Conservation (phyloP, 2,797 vertebrate species). For the Mormyrus proboscirostris region DNA sequence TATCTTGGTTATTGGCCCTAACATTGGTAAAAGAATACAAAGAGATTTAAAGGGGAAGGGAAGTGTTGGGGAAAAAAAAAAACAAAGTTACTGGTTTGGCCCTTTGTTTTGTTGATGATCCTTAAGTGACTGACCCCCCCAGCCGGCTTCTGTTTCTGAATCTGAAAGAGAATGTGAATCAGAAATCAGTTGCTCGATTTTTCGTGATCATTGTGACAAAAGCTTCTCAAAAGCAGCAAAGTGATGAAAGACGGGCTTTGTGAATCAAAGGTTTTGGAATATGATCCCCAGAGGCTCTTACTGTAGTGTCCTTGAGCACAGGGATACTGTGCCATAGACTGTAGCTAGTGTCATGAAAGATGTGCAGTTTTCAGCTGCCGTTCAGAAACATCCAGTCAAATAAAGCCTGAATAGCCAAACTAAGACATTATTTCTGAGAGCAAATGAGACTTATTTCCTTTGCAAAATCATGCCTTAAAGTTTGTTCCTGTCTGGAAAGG, state of each 20-base stretch:
- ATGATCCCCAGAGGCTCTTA: background rate
- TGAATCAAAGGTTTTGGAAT: background rate
- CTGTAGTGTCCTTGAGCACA: background rate
- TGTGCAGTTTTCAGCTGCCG: background rate
- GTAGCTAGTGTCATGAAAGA: background rate
- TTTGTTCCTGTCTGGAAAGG: background rate
- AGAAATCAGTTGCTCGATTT: background rate
- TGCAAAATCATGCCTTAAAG: background rate
- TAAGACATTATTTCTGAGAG: background rate
- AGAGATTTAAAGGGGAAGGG: background rate
- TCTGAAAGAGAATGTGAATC: background rate
- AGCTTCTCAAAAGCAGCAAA: background rate
- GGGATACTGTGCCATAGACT: background rate
- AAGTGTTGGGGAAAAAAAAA: constrained; percentile 40
- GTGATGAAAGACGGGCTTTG: background rate
- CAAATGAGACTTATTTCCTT: background rate
- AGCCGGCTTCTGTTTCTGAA: background rate
- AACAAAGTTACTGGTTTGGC: background rate
- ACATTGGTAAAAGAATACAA: constrained; percentile 23
- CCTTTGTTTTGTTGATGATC: background rate
- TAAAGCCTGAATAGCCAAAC: background rate
- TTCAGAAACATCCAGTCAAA: background rate
- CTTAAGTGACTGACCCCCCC: background rate
- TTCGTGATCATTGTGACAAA: background rate
- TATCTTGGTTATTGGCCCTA: constrained; percentile 35